Base-by-base conservation (phyloP, 2,888 invertebrate genomes). In the Branchipolynoe longqiensis region DNA sequence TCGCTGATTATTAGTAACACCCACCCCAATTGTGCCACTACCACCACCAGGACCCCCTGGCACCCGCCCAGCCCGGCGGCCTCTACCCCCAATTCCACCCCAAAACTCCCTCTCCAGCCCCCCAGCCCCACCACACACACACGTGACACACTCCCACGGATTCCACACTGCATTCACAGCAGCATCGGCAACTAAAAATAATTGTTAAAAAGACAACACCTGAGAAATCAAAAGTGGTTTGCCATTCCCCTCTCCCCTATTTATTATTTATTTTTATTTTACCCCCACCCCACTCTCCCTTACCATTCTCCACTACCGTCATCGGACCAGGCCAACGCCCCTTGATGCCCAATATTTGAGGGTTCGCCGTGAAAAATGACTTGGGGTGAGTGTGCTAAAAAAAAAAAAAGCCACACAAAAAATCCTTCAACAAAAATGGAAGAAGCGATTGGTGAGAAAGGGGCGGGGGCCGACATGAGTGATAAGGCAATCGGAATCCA, bases 341-440 rank as follows among this genome's bases (percentile, higher is more conserved):
- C 69, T 69, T 69, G 69, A 69, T 69, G 69, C 18, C 69, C 69
- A 69, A 69, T 69, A 69, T 69, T 69, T 69, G 69, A 69, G 69
- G 69, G 69, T 36, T 33, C 31, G 33, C 33, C 64, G 64, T 64
- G 64, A 36, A 69, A 36, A 69, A 36, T 33, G 36, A 69, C 69
- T 69, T 4, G 69, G 38, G 48, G 48, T 18, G 8, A 48, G 48
- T 48, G 48, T 12, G 48, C 8, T 48, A 48, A 48, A 48, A 48
- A 48, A 12, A 48, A 48, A 8, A 48, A 48, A 48, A 12, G n/a
- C n/a, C n/a, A n/a, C n/a, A n/a, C n/a, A n/a, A n/a, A n/a, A n/a
- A n/a, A n/a, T n/a, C n/a, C n/a, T n/a, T n/a, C n/a, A n/a, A n/a
- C 8, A 48, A 36, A 36, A 25, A 38, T 6, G 62, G 28, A 62